Percentiles rank a stretch among this genome's conserved stretches.
These are phyloP conservation scores for Argyresthia goedartella DNA, from an alignment of 2,888 invertebrate species.

Conservation along the genomic window DNA sequence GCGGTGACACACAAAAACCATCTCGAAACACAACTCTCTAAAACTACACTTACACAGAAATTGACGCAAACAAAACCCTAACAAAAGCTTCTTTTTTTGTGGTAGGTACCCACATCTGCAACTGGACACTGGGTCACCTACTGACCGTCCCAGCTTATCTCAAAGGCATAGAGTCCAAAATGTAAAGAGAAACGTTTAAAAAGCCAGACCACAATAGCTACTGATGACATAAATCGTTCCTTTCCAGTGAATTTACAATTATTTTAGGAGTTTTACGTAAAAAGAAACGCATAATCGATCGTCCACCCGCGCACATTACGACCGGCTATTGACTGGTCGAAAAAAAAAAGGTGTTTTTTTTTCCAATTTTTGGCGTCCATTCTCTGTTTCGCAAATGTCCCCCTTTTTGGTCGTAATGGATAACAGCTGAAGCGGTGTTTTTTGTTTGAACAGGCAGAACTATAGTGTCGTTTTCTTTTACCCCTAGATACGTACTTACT, in stretches of 20 bases:
- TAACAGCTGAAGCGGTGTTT: conserved; percentile 41
- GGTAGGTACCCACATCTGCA: conserved; percentile 40
- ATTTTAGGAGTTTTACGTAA: conserved; percentile 52
- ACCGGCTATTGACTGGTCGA: conserved; percentile 35
- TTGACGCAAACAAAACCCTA: conserved; percentile 21
- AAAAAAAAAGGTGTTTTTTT: conserved; percentile 61
- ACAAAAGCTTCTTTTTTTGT: conserved; percentile 29
- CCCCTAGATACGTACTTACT: not conserved
- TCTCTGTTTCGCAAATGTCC: conserved; percentile 46
- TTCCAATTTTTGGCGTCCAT: conserved; percentile 58
- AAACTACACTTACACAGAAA: conserved; percentile 11
- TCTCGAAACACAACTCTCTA: not conserved
- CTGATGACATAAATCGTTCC: conserved; percentile 57
- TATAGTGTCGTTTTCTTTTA: not conserved
- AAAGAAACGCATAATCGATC: conserved; percentile 43
- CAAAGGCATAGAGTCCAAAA: conserved; percentile 1
- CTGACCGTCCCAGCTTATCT: conserved; percentile 10
- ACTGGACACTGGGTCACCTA: conserved; percentile 43
- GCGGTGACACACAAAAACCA: not conserved
- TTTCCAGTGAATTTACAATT: conserved; percentile 58
- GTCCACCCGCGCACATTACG: conserved; percentile 61
- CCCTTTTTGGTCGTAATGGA: conserved; percentile 46
- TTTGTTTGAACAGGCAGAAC: conserved; percentile 4
- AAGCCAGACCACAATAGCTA: conserved; percentile 47
- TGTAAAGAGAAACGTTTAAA: not conserved